Base-by-base conservation (phyloP, 2,113 vertebrate genomes). In the Paramisgurnus dabryanus region DNA sequence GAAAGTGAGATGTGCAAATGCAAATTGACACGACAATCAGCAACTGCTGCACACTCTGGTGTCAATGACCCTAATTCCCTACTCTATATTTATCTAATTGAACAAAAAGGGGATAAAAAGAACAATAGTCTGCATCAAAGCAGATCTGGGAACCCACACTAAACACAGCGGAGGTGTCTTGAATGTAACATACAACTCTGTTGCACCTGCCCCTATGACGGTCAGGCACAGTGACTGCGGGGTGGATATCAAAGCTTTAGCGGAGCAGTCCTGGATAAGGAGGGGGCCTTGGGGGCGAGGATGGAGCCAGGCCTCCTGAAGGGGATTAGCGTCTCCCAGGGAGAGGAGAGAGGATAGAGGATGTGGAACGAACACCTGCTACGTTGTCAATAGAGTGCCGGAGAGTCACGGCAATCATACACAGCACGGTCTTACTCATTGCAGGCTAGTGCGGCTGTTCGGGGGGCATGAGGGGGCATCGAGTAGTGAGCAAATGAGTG, bases 321-420 rank as follows among this genome's bases (percentile, higher is more conserved):
- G 86, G 78, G 88, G 87, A 90, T 89, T 90, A 90, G 86, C 75
- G 83, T 79, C 82, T 86, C 87, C 79, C 78, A 87, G 87, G 85
- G 87, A 87, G 84, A 22, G 22, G 22, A 22, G 22, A 22, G 22
- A 80, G 81, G 83, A 86, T 87, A 86, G 86, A 84, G 86, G 86
- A 89, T 85, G 84, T 86, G 83, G 85, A 85, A 86, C 84, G 87
- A 90, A 89, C 90, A 91, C 90, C 90, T 91, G 89, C 90, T 86
- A 91, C 82, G 89, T 87, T 90, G 87, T 91, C 89, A 90, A 90
- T 90, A 87, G 89, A 88, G 83, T 80, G 87, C 70, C 81, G 83
- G 74, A 82, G 87, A 87, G 87, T 61, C 84, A 85, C 74, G 80
- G 83, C 88, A 90, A 88, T 89, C 89, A 83, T 84, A 82, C 85